A percentile compares a stretch with the other conserved stretches of the same genome.
Conservation (phyloP, 1,140 invertebrate genomes). For the Ridgeia piscesae region DNA sequence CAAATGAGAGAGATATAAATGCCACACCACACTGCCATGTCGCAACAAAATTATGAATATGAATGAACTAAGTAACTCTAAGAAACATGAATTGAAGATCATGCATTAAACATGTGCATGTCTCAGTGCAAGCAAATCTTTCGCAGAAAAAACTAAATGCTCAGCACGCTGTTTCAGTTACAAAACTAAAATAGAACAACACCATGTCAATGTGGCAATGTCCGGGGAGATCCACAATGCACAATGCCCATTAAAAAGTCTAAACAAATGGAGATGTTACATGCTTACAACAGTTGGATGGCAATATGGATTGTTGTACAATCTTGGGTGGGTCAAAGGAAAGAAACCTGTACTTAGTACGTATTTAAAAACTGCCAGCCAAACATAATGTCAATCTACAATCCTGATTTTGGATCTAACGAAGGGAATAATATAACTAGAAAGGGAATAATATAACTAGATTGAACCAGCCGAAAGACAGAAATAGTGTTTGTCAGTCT, state of each 20-base stretch:
- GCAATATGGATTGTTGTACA: background rate
- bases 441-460: too few relatives aligned
- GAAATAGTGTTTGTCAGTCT: too few relatives aligned
- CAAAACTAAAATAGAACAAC: background rate
- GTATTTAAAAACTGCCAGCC: too few relatives aligned
- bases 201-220: background rate
- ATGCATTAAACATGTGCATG: background rate
- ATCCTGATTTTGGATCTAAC: too few relatives aligned
- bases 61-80: background rate
- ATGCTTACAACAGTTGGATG: background rate
- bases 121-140: background rate
- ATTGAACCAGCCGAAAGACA: too few relatives aligned
- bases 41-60: background rate
- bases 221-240: background rate
- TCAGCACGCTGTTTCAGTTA: background rate
- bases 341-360: too few relatives aligned
- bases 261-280: background rate
- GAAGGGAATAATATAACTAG: too few relatives aligned
- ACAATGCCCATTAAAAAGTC: background rate
- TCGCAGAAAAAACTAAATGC: background rate
- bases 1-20: background rate
- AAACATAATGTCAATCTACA: too few relatives aligned
- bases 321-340: too few relatives aligned
- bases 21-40: background rate
- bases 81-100: background rate